Base-by-base conservation (phyloP, 2,797 vertebrate species). In the Allobates femoralis region DNA sequence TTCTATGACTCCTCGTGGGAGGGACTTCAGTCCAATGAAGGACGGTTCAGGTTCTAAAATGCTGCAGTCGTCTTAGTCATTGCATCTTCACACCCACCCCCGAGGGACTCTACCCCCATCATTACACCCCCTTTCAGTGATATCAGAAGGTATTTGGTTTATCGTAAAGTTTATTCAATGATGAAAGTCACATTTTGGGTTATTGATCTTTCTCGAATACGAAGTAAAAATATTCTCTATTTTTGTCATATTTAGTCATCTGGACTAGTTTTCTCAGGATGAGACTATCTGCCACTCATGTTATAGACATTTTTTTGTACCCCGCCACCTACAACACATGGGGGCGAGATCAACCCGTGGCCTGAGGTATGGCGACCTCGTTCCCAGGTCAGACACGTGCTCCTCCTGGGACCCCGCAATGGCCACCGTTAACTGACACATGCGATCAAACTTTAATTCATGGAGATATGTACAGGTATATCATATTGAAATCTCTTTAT, bases 181-280 rank as follows among this genome's bases (percentile, higher is more conserved):
- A 73, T 12, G 23, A 16, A 73, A 66, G 15, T 73, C 46, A 53
- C 46, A 16, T 30, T 76, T 79, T 78, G 19, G 11, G 30, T n/a
- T 55, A 3, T 79, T 79, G 19, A 6, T 76, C 14, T 76, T 79
- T 8, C 41, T 58, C 1, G 18, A 53, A 55, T 55, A 79, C 16
- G 7, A 37, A 23, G 34, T 14, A 11, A 73, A n/a, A 41, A 46
- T 41, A n/a, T 23, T 21, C 19, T 62, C 7, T 79, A 26, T 79
- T 60, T 55, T 41, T 58, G 21, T 79, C 23, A 28, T 15, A 74
- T 46, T 37, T 60, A 62, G 71, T 74, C 82, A 76, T 64, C 14
- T 76, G 56, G 41, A 64, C 81, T 76, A 62, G 32, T 32, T 50
- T 51, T 64, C 82, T 64, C 81, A 74, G 56, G 56, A 76, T 76